These are phyloP conservation scores for Lerema accius DNA, from an alignment of 1,140 invertebrate species.

Conservation along the genomic window DNA sequence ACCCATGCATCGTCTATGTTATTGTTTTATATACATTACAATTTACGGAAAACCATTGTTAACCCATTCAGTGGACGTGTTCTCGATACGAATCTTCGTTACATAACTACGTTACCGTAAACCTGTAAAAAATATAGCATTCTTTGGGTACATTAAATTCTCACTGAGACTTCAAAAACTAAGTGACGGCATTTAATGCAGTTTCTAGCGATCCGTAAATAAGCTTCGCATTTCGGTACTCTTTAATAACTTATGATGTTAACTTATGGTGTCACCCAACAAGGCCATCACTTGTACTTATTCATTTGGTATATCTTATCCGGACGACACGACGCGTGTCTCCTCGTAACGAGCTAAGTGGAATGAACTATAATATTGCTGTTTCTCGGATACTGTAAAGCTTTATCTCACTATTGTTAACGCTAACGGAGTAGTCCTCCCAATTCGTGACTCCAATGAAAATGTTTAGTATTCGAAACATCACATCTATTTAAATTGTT, in stretches of 20 bases:
- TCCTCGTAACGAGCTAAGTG: conserved; percentile 56
- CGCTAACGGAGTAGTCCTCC: conserved; percentile 43
- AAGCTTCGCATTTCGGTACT: conserved; percentile 53
- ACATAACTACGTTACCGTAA: conserved; percentile 67
- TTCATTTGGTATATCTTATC: conserved; percentile 52
- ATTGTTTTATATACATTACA: conserved; percentile 55
- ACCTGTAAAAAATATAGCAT: conserved; percentile 79
- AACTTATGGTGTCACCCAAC: conserved; percentile 45
- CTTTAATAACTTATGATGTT: conserved; percentile 44
- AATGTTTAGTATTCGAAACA: conserved; percentile 66
- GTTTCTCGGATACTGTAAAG: conserved; percentile 59
- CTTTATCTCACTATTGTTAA: conserved; percentile 63
- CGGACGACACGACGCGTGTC: conserved; percentile 42
- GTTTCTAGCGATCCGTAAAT: conserved; percentile 67
- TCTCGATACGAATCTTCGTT: conserved; percentile 58
- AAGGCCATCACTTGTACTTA: conserved; percentile 78
- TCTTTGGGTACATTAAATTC: conserved; percentile 66
- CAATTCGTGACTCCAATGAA: conserved; percentile 47
- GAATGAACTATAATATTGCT: conserved; percentile 67
- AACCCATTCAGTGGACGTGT: conserved; percentile 69
- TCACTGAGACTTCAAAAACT: conserved; percentile 62
- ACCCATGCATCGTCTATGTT: conserved; percentile 56
- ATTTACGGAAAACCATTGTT: conserved; percentile 56
- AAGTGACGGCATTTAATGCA: conserved; percentile 65
- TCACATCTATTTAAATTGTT: conserved; percentile 62